Base-by-base conservation (phyloP, 30 jellyfish, hydroid and myxozoan genomes). In the Hydractinia echinata region DNA sequence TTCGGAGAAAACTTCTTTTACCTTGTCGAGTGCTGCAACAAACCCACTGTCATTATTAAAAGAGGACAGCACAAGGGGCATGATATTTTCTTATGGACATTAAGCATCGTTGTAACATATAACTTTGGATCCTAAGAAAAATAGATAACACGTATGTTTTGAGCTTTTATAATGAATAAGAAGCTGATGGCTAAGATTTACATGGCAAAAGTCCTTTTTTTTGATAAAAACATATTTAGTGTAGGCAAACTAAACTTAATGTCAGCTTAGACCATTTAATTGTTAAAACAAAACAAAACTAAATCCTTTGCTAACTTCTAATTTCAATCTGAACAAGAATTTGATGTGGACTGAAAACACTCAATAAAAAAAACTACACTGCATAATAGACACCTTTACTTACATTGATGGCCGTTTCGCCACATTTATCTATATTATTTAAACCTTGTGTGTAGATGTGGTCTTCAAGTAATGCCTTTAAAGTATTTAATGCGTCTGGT, bases 1-100 rank as follows among this genome's bases (percentile, higher is more conserved):
- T 30, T 30, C 44, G 2, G 44, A 30, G 44, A 30, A 30, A 30
- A 30, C 44, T 30, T 30, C 44, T 30, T 30, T 30, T n/a, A 94
- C 99, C 96, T 86, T 94, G 74, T 94, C 99, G n/a, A 94, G 73
- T 9, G 99, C 87, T 13, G 96, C 99, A 60, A 94, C 99, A 85
- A 94, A 94, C 51, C 99, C 99, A 73, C 96, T 89, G 83, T 94
- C 99, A 72, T 82, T 94, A 51, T 83, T 87, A 82, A 94, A 94
- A 39, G 99, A 94, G 7, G 99, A 83, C 50, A 68, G 73, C 10
- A 94, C 99, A 72, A 94, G 78, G n/a, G 4, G 91, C 79, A 71
- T 88, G 81, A 77, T 94, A 94, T 70, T 94, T 94, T 39, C 89
- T n/a, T 82, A 79, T 94, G 99, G 13, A 94, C 99, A 79, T 82